These are phyloP conservation scores for Latrodectus geometricus DNA, from an alignment of 1,140 invertebrate species.

Conservation along the genomic window DNA sequence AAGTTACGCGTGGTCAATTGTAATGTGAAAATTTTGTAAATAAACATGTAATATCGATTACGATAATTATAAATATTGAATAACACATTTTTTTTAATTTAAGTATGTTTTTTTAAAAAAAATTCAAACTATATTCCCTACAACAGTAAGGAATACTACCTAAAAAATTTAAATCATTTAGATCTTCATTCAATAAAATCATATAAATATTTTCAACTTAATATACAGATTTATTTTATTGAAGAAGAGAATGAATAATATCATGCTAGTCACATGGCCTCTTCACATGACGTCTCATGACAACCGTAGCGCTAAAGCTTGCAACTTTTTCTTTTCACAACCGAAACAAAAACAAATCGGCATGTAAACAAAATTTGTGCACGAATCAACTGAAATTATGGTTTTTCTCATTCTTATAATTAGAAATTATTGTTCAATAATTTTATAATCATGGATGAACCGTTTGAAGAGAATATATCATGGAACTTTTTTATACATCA, in stretches of 20 bases:
- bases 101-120: no score
- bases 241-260: neutral
- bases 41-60: no score
- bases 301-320: neutral
- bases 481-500: slow-evolving; percentile 42
- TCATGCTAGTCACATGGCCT: neutral
- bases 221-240: no score
- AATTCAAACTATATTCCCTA: no score
- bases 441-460: slow-evolving; percentile 34
- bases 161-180: no score
- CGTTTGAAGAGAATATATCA: slow-evolving; percentile 52
- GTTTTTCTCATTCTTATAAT: neutral
- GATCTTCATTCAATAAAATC: no score
- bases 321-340: neutral
- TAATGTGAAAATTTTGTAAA: no score
- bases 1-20: no score
- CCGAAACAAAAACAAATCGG: slow-evolving; percentile 5
- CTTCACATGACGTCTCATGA: slow-evolving; percentile 17
- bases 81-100: no score
- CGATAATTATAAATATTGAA: no score
- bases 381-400: neutral
- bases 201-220: no score
- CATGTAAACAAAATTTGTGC: slow-evolving; percentile 11
- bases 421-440: neutral
- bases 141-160: no score